Evolutionary conservation across 2,888 invertebrate genomes (phyloP).

Genomic region (Pristionchus maxplancki): DNA sequence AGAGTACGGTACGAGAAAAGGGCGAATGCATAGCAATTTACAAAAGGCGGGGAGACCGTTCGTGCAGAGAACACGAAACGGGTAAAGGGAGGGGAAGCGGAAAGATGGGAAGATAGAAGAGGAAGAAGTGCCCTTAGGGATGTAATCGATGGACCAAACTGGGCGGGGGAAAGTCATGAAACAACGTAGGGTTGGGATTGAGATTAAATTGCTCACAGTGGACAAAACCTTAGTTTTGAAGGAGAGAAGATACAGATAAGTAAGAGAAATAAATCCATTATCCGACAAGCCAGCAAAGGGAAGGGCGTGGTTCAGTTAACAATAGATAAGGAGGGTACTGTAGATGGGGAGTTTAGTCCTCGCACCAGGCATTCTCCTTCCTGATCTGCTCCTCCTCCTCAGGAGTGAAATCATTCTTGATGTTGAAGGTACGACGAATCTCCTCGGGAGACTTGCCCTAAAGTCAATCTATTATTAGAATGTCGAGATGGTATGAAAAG

Average conservation of each 20-base stretch:
- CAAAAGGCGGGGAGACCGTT: background rate
- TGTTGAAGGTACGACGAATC: constrained; percentile 82
- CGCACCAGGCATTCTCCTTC: constrained; percentile 76
- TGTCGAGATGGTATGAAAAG: too few relatives aligned
- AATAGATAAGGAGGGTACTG: background rate
- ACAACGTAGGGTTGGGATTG: background rate
- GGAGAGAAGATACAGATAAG: background rate
- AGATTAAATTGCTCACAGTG: background rate
- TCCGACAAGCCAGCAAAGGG: background rate
- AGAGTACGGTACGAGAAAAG: background rate
- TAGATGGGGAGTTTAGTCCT: constrained; percentile 66
- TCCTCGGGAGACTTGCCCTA: constrained; percentile 81
- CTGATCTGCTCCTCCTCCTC: constrained; percentile 90
- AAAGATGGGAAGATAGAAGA: background rate
- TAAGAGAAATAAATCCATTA: background rate
- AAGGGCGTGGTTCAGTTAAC: background rate
- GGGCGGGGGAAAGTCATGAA: constrained; percentile 9
- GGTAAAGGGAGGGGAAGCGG: background rate
- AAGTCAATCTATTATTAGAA: background rate
- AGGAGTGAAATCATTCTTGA: constrained; percentile 83
- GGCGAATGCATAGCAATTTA: background rate
- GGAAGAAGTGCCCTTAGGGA: background rate
- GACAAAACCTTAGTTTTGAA: background rate
- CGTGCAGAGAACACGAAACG: background rate
- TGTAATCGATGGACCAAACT: background rate